phyloP scores from a whole-genome alignment of 2,113 vertebrate genomes.

The Myotis lucifugus region DNA sequence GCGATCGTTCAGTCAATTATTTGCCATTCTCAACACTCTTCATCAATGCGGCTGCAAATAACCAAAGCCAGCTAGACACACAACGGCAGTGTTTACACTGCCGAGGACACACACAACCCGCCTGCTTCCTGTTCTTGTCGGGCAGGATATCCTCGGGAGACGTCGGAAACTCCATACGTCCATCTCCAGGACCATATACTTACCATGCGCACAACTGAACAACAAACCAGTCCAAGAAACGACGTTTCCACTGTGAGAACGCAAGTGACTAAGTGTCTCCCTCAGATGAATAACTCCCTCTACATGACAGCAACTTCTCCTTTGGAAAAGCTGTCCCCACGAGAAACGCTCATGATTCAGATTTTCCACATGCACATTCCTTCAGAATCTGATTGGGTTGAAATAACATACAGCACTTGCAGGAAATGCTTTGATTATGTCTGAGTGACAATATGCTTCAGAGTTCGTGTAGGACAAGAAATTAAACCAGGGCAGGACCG shows the following conservation, averaged over 20 bases:
- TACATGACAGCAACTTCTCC: background rate
- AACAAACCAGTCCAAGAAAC: conserved; percentile 35
- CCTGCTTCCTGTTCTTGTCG: conserved; percentile 14
- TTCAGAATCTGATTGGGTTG: conserved; percentile 44
- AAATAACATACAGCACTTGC: conserved; percentile 57
- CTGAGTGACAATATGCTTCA: conserved; percentile 60
- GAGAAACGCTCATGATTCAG: conserved; percentile 44
- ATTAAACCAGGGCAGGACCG: conserved; percentile 53
- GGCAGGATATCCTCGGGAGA: conserved; percentile 43
- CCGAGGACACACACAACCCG: background rate
- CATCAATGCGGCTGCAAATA: background rate
- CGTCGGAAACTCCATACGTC: conserved; percentile 4
- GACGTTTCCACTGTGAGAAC: conserved; percentile 46
- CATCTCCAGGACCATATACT: conserved; percentile 28
- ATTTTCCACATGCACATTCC: conserved; percentile 44
- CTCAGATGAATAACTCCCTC: background rate
- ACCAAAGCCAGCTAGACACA: background rate
- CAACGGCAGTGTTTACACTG: background rate
- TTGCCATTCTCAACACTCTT: background rate
- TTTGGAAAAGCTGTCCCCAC: background rate
- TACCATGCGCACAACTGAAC: background rate
- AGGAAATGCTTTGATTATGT: conserved; percentile 33
- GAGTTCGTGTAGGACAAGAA: conserved; percentile 54
- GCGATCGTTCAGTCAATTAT: background rate
- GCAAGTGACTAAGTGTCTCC: conserved; percentile 43